phyloP scores from a whole-genome alignment of 2,113 vertebrate species.

The Uria aalge region DNA sequence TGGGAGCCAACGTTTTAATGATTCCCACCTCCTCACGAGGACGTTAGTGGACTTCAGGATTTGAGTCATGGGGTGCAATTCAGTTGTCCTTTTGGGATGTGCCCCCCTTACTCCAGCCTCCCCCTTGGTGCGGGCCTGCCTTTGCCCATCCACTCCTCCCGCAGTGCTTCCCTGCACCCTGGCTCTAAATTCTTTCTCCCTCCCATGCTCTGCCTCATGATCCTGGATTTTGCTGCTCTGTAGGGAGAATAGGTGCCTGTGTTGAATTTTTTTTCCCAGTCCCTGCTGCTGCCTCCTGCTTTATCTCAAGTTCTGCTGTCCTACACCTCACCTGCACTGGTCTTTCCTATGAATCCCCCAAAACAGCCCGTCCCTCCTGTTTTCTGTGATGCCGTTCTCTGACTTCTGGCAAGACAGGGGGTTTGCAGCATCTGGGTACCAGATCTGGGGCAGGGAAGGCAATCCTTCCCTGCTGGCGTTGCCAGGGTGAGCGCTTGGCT shows the following conservation, averaged over 20 bases:
- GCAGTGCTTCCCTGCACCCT: background rate
- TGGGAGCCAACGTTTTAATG: background rate
- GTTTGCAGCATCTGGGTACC: background rate
- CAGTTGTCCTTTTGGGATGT: background rate
- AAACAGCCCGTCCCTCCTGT: too few relatives aligned
- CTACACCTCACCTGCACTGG: background rate
- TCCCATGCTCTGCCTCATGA: background rate
- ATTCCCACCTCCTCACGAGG: background rate
- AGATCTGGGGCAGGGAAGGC: background rate
- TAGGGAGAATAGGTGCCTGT: background rate
- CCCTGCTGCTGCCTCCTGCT: background rate
- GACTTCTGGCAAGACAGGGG: background rate
- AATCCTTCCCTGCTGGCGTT: rapidly evolving
- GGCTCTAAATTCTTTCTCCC: background rate
- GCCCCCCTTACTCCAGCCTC: background rate
- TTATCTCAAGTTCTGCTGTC: too few relatives aligned
- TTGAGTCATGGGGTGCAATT: background rate
- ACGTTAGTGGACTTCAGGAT: background rate
- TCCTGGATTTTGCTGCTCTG: background rate
- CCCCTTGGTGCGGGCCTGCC: background rate
- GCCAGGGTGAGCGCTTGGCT: background rate
- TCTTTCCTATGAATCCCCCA: background rate
- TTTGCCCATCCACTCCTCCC: background rate
- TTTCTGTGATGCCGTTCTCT: background rate
- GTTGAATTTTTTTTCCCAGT: background rate